Conservation (phyloP, 2,113 vertebrate genomes). For the Hemicordylus capensis region DNA sequence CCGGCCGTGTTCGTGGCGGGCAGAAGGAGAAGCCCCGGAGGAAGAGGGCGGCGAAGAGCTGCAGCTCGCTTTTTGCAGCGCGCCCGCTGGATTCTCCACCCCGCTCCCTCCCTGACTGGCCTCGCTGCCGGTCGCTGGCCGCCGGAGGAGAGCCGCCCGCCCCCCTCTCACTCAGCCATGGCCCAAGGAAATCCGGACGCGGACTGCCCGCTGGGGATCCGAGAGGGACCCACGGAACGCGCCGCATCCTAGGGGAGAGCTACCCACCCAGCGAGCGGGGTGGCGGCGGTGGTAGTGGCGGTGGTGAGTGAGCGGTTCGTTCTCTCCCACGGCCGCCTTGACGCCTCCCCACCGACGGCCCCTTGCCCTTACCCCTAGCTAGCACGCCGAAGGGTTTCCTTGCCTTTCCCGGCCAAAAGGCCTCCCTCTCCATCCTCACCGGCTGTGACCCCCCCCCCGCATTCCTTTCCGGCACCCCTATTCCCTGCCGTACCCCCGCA, state of each 20-base stretch:
- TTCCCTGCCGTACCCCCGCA: neutral
- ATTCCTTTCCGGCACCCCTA: neutral
- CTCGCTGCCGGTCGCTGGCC: neutral
- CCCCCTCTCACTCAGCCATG: neutral
- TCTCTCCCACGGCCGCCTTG: neutral
- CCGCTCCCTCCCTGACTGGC: too few relatives aligned
- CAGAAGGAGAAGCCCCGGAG: neutral
- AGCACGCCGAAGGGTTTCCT: neutral
- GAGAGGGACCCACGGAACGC: neutral
- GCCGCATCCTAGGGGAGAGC: neutral
- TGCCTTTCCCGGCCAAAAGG: neutral
- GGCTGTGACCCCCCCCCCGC: neutral
- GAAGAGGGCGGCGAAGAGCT: neutral
- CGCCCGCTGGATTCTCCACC: neutral
- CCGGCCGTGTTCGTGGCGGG: neutral
- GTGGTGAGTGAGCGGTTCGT: neutral
- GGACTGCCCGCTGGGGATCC: neutral
- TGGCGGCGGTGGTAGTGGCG: too few relatives aligned
- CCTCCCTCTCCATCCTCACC: neutral
- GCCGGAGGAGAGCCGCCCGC: neutral
- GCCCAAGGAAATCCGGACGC: neutral
- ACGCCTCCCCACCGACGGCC: neutral
- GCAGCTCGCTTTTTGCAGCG: neutral
- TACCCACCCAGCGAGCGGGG: neutral
- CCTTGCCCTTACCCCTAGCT: neutral